Conservation (phyloP, 2,113 vertebrate genomes). For the Clarias gariepinus region DNA sequence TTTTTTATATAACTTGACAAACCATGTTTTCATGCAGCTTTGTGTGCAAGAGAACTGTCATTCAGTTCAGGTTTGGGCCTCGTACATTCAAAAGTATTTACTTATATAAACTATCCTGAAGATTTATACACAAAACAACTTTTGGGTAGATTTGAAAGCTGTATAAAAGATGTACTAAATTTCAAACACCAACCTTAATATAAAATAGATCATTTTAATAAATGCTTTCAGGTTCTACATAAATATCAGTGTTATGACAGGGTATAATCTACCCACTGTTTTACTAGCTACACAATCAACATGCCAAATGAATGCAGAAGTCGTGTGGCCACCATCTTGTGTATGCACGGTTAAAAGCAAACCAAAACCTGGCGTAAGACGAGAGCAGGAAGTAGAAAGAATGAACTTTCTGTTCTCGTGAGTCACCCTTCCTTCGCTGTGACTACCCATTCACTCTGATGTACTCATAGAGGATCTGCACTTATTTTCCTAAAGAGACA, state of each 20-base stretch:
- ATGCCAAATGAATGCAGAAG: neutral
- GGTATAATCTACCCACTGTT: neutral
- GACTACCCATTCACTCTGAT: conserved; percentile 1
- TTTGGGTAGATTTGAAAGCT: neutral
- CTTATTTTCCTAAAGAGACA: conserved; percentile 29
- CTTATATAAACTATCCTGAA: neutral
- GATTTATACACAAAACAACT: neutral
- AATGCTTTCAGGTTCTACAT: neutral
- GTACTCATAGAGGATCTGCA: conserved; percentile 5
- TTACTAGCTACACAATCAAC: neutral
- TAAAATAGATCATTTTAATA: neutral
- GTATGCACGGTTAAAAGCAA: neutral
- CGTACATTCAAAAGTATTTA: neutral
- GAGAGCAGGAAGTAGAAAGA: neutral
- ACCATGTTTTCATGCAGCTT: neutral
- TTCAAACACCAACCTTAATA: neutral
- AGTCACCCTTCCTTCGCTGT: neutral
- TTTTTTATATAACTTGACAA: neutral
- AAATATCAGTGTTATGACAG: neutral
- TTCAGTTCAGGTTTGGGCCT: neutral
- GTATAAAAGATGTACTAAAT: neutral
- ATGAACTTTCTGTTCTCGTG: neutral
- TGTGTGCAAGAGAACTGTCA: neutral
- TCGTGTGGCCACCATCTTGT: neutral
- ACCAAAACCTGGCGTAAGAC: neutral